A percentile compares a stretch with the other conserved stretches of the same genome.
These are phyloP conservation scores for Varanus komodoensis DNA, from an alignment of 2,113 vertebrate genomes.

Conservation along the genomic window DNA sequence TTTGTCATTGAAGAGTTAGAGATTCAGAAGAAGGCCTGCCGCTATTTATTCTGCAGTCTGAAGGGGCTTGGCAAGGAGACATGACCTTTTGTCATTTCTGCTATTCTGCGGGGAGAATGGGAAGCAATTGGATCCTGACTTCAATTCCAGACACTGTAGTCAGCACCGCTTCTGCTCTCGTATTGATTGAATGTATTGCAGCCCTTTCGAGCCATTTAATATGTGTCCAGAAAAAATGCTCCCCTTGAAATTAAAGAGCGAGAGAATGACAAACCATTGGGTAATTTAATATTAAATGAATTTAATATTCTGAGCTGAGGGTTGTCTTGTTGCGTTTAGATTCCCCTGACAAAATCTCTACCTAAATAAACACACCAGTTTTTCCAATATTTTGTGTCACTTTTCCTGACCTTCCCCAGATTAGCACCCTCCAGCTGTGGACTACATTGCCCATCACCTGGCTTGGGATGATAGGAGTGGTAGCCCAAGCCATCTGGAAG, in stretches of 20 bases:
- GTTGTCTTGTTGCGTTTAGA: too few species aligned
- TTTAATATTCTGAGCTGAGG: background rate
- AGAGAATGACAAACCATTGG: background rate
- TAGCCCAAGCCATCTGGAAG: too few species aligned
- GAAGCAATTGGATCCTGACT: background rate
- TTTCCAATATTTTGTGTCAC: too few species aligned
- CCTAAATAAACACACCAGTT: too few species aligned
- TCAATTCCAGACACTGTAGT: background rate
- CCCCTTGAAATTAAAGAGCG: background rate
- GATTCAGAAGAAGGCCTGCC: background rate
- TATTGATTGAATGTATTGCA: background rate
- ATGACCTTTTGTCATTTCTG: background rate
- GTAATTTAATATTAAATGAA: background rate
- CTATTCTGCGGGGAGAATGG: background rate
- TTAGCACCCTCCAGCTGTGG: too few species aligned
- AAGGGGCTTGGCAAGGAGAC: background rate
- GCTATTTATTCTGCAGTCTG: background rate
- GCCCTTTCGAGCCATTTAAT: background rate
- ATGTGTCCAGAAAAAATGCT: background rate
- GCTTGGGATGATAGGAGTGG: too few species aligned
- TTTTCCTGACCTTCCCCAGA: too few species aligned
- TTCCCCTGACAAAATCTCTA: too few species aligned
- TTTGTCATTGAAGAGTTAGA: background rate
- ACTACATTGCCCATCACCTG: too few species aligned
- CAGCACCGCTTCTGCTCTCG: background rate